Evolutionary conservation across 1,140 invertebrate species (phyloP).

Genomic region (Drosophila santomea): DNA sequence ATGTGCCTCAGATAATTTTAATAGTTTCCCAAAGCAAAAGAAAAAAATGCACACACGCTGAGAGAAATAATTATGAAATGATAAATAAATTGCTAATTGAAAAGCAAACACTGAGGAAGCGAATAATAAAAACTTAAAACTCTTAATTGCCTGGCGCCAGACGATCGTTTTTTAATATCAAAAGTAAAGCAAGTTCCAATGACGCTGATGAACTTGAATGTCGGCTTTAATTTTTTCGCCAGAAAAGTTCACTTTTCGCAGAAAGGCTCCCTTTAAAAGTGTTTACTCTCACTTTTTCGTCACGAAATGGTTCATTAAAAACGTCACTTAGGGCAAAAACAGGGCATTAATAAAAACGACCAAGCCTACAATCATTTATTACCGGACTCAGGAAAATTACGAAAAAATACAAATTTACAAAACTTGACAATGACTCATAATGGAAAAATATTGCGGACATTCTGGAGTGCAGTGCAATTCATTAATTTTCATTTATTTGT

Average conservation of each 20-base stretch:
- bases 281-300: constrained; percentile 49
- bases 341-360: constrained; percentile 58
- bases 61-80: constrained; percentile 47
- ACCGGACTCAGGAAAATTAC: constrained; percentile 15
- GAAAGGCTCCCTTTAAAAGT: constrained; percentile 11
- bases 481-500: constrained; percentile 9
- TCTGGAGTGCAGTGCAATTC: neutral
- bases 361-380: constrained; percentile 57
- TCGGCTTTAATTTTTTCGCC: constrained; percentile 8
- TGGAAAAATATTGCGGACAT: constrained; percentile 16
- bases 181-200: constrained; percentile 41
- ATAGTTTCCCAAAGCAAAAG: constrained; percentile 6
- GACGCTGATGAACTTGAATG: constrained; percentile 32
- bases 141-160: constrained; percentile 73
- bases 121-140: constrained; percentile 51
- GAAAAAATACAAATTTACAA: constrained; percentile 24
- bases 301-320: constrained; percentile 66
- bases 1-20: neutral
- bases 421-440: constrained; percentile 20
- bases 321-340: constrained; percentile 55
- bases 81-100: constrained; percentile 70
- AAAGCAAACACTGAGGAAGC: constrained; percentile 21
- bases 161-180: constrained; percentile 53
- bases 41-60: constrained; percentile 29
- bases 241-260: constrained; percentile 10